Conservation (phyloP, 2,113 vertebrate genomes). For the Microtus montanus region DNA sequence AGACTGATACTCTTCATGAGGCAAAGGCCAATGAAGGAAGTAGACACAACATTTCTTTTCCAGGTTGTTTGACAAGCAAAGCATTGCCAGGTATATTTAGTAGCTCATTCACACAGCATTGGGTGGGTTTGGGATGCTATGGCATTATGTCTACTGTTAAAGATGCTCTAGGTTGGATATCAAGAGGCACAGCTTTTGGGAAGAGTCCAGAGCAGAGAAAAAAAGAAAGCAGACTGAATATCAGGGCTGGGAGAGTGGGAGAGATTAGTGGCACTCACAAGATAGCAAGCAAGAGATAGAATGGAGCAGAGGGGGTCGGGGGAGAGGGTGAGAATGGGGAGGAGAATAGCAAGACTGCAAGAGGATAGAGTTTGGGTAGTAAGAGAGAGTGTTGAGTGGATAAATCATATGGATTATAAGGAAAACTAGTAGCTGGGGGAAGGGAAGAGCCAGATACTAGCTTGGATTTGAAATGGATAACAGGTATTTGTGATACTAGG, state of each 20-base stretch:
- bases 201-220: neutral
- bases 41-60: constrained; percentile 23
- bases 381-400: neutral
- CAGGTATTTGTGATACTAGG: neutral
- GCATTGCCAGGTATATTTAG: neutral
- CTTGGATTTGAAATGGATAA: neutral
- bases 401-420: neutral
- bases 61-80: neutral
- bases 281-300: neutral
- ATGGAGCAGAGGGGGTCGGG: too few species aligned
- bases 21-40: neutral
- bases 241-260: neutral
- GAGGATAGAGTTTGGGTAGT: too few species aligned
- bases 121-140: neutral
- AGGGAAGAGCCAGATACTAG: neutral
- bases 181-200: neutral
- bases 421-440: neutral
- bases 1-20: neutral
- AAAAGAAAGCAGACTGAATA: neutral
- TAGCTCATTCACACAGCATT: neutral
- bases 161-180: neutral
- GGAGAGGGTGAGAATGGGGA: too few species aligned
- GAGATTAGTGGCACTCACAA: neutral
- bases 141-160: neutral
- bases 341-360: too few species aligned